A percentile compares a stretch with the other conserved stretches of the same genome.
phyloP scores from a whole-genome alignment of 2,113 vertebrate species.

The Tringa solitaria region DNA sequence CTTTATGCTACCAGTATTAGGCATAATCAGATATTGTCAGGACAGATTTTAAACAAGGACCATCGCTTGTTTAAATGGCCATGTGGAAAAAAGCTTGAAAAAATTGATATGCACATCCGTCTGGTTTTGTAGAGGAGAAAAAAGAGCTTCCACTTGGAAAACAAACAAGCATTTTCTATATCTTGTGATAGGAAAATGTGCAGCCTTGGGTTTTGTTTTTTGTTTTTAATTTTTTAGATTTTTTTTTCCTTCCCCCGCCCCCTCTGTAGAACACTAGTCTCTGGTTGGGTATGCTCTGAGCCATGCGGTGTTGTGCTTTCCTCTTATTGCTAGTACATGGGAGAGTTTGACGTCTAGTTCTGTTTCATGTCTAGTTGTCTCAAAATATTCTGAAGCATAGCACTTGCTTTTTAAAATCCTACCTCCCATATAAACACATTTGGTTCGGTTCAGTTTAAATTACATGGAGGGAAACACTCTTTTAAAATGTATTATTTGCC shows the following conservation, averaged over 20 bases:
- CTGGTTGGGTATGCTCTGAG: not conserved
- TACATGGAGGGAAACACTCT: not conserved
- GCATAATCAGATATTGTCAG: not conserved
- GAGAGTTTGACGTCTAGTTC: not conserved
- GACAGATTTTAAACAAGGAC: not conserved
- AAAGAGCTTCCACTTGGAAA: not conserved
- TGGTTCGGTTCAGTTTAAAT: not conserved
- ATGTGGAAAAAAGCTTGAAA: not conserved
- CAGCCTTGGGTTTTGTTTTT: not conserved
- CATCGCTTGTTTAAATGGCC: not conserved
- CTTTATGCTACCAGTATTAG: not conserved
- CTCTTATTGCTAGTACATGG: not conserved
- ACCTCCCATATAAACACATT: not conserved
- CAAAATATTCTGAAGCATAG: not conserved
- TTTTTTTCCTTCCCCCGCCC: accelerated
- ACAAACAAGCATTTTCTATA: not conserved
- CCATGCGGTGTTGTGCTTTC: not conserved
- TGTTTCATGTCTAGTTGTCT: not conserved
- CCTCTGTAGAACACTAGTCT: not conserved
- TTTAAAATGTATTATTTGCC: not conserved
- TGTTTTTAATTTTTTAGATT: not conserved
- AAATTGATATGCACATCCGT: not conserved
- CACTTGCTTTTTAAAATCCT: not conserved
- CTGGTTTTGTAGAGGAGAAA: not conserved
- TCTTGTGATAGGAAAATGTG: not conserved